Evolutionary conservation across 2,797 vertebrate genomes (phyloP).

Genomic region (Tapirus indicus): DNA sequence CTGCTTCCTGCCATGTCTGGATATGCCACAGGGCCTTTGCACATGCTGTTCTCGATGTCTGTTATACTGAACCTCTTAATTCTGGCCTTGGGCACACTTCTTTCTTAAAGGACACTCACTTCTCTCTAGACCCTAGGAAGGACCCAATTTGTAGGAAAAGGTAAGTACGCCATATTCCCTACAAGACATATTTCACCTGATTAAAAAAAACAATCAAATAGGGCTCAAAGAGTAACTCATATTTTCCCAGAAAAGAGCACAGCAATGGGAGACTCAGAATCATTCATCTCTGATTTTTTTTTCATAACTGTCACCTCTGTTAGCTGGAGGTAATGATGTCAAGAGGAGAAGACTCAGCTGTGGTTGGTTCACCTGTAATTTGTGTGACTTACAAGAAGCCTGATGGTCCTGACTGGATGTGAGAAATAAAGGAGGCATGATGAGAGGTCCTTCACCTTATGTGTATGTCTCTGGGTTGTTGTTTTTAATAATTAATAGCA

Average conservation of each 20-base stretch:
- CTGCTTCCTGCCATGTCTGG: not conserved
- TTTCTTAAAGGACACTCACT: not conserved
- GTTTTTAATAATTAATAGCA: constrained; percentile 45
- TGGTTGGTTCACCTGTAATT: not conserved
- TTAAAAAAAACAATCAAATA: not conserved
- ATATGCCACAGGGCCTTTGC: not conserved
- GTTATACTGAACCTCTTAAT: not conserved
- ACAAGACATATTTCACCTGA: not conserved
- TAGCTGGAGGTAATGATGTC: not conserved
- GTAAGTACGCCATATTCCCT: not conserved
- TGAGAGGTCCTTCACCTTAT: not conserved
- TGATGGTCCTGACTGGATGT: not conserved
- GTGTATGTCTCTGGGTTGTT: constrained; percentile 55
- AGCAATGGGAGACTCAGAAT: not conserved
- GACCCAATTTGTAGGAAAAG: not conserved
- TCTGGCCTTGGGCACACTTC: not conserved
- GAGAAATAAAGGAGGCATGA: not conserved
- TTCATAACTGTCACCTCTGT: not conserved
- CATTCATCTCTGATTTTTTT: not conserved
- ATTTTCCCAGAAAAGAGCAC: not conserved
- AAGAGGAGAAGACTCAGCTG: not conserved
- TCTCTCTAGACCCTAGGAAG: not conserved
- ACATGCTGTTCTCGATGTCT: not conserved
- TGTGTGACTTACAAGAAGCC: not conserved
- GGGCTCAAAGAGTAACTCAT: not conserved